A percentile compares a stretch with the other conserved stretches of the same genome.
Evolutionary conservation across 2,113 vertebrate species (phyloP).

Genomic region (Emydura subglobosa): DNA sequence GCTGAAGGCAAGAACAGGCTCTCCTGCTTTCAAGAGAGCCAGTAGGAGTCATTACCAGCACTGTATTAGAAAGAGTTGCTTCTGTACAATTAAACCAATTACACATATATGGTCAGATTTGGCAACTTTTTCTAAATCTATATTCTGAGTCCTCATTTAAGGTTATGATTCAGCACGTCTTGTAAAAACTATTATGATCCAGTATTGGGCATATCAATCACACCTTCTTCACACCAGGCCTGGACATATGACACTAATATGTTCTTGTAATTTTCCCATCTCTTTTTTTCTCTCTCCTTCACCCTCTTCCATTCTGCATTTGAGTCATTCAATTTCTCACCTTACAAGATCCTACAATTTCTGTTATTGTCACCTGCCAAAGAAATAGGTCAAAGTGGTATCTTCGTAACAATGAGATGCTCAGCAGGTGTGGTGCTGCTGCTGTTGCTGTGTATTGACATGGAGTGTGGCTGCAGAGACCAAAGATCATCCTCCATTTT

Average conservation of each 20-base stretch:
- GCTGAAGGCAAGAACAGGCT: neutral
- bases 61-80: neutral
- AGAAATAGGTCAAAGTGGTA: neutral
- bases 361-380: neutral
- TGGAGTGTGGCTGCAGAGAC: neutral
- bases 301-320: neutral
- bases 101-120: neutral
- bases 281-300: neutral
- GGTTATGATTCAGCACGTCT: neutral
- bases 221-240: neutral
- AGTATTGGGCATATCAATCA: neutral
- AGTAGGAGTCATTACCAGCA: neutral
- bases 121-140: neutral
- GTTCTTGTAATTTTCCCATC: neutral
- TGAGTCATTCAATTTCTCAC: neutral
- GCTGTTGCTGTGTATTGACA: fast-evolving
- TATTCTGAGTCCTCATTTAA: neutral
- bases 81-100: neutral
- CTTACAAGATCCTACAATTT: neutral
- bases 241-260: neutral
- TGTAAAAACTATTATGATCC: neutral
- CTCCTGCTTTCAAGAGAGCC: neutral
- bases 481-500: neutral
- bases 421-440: neutral
- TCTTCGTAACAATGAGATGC: neutral